Conservation (phyloP, 2,888 invertebrate species). For the Synergus japonicus region DNA sequence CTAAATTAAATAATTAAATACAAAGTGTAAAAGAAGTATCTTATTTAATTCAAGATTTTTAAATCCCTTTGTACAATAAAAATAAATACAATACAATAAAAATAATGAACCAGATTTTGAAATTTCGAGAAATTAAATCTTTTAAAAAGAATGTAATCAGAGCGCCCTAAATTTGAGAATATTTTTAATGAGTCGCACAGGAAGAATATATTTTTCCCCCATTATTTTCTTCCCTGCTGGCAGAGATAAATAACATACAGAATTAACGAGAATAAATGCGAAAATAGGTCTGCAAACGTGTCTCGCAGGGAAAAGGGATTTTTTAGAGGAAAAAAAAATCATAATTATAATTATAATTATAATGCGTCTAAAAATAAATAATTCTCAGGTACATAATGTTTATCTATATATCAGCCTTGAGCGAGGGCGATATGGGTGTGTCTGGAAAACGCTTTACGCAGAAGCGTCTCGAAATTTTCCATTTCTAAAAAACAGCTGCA, state of each 20-base stretch:
- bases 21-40: no score
- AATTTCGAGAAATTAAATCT: no score
- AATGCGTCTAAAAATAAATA: background rate
- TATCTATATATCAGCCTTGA: slow-evolving; percentile 8
- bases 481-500: background rate
- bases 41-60: no score
- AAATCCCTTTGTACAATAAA: no score
- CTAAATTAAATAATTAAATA: no score
- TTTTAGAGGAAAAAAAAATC: background rate
- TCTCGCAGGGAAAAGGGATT: slow-evolving; percentile 14
- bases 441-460: slow-evolving; percentile 15
- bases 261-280: slow-evolving; percentile 35
- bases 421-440: slow-evolving; percentile 14
- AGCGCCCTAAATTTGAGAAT: background rate
- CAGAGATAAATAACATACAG: slow-evolving; percentile 37
- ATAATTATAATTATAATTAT: background rate
- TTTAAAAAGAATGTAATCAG: no score
- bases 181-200: background rate
- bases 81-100: no score
- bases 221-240: slow-evolving; percentile 8
- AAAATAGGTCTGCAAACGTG: slow-evolving; percentile 18
- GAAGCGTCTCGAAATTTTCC: background rate
- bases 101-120: no score
- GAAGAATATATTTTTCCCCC: background rate
- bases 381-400: background rate